phyloP scores from a whole-genome alignment of 2,888 invertebrate genomes.

The Biston betularia region DNA sequence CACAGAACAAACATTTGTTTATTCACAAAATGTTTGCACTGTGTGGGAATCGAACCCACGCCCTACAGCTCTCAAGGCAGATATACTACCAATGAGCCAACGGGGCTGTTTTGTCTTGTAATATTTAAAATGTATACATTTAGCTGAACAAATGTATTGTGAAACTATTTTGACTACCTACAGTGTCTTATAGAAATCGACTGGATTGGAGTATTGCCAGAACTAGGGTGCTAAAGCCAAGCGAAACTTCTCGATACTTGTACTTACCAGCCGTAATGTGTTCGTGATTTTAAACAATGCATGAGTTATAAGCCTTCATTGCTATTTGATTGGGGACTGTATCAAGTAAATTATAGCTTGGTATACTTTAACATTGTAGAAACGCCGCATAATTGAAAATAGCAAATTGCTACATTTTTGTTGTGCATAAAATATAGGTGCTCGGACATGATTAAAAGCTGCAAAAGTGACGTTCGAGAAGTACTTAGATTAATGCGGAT shows the following conservation, averaged over 20 bases:
- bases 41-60: too few relatives aligned
- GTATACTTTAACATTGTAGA: slow-evolving; percentile 9
- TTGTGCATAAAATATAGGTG: slow-evolving; percentile 31
- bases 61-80: too few relatives aligned
- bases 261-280: slow-evolving; percentile 44
- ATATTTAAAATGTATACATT: too few relatives aligned
- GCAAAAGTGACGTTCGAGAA: neutral
- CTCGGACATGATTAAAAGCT: slow-evolving; percentile 17
- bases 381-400: slow-evolving; percentile 7
- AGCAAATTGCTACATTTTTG: slow-evolving; percentile 29
- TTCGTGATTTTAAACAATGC: slow-evolving; percentile 40
- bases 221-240: slow-evolving; percentile 52
- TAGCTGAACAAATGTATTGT: neutral
- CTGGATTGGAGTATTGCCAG: slow-evolving; percentile 61
- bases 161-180: too few relatives aligned
- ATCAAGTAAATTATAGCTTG: slow-evolving; percentile 24
- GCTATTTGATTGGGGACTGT: slow-evolving; percentile 27
- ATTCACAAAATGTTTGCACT: too few relatives aligned
- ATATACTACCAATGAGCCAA: too few relatives aligned
- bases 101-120: too few relatives aligned
- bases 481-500: neutral
- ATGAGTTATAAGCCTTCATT: slow-evolving; percentile 14
- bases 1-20: too few relatives aligned
- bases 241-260: slow-evolving; percentile 44
- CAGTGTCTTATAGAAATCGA: neutral